Conservation (phyloP, 2,888 invertebrate species). For the Yponomeuta evonymella region DNA sequence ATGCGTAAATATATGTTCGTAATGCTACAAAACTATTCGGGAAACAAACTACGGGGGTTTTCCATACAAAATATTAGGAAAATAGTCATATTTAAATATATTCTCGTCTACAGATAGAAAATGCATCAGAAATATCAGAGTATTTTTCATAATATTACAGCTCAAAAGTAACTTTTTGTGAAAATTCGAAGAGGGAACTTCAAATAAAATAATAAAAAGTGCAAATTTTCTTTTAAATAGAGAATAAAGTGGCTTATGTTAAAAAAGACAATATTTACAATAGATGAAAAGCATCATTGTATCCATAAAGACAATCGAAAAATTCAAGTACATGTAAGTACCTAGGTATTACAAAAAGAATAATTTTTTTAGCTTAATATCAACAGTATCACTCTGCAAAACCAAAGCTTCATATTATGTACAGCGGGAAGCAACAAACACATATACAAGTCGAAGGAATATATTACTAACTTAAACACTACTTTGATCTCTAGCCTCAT, state of each 20-base stretch:
- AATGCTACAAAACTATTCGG: constrained; percentile 66
- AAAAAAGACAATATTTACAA: constrained; percentile 53
- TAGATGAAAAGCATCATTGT: constrained; percentile 35
- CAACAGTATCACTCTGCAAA: constrained; percentile 31
- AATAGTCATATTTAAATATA: constrained; percentile 52
- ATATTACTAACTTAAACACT: constrained; percentile 41
- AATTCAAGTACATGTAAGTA: constrained; percentile 35
- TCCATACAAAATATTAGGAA: constrained; percentile 70
- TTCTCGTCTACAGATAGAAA: constrained; percentile 48
- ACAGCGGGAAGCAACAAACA: constrained; percentile 41
- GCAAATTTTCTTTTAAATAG: constrained; percentile 27
- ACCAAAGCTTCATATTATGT: constrained; percentile 42
- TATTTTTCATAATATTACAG: constrained; percentile 22
- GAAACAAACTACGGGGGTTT: constrained; percentile 54
- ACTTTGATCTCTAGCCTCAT: constrained; percentile 35
- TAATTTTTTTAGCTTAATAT: constrained; percentile 6
- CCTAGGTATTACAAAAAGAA: constrained; percentile 31
- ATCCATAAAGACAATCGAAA: constrained; percentile 51
- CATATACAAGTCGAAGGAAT: constrained; percentile 35
- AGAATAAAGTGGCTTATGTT: constrained; percentile 50
- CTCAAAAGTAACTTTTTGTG: background rate
- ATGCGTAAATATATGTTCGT: constrained; percentile 67
- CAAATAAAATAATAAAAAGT: constrained; percentile 29
- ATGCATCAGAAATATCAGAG: constrained; percentile 55
- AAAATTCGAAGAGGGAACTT: constrained; percentile 7